Evolutionary conservation across 2,113 vertebrate species (phyloP).

Genomic region (Phyllostomus discolor): DNA sequence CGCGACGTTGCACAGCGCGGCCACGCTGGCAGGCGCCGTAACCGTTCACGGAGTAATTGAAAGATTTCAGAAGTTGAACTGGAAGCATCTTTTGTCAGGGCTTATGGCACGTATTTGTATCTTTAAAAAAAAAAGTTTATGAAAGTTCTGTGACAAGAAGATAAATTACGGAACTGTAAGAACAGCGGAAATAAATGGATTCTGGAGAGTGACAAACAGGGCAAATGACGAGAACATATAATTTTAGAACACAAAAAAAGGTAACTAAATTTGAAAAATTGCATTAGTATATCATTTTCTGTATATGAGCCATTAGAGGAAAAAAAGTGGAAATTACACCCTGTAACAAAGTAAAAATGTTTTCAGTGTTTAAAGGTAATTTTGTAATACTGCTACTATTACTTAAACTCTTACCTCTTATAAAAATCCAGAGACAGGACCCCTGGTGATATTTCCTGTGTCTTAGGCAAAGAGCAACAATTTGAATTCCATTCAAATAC

Average conservation of each 20-base stretch:
- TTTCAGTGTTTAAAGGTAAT: conserved; percentile 91
- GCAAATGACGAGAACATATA: conserved; percentile 80
- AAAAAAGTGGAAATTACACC: conserved; percentile 88
- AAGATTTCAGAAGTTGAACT: conserved; percentile 83
- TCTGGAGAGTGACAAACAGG: conserved; percentile 85
- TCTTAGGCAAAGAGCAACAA: conserved; percentile 93
- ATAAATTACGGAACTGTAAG: conserved; percentile 81
- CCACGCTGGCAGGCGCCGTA: conserved; percentile 71
- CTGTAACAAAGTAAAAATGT: conserved; percentile 91
- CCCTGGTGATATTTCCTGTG: conserved; percentile 94
- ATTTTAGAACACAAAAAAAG: conserved; percentile 86
- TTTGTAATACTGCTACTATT: conserved; percentile 96
- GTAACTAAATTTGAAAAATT: conserved; percentile 88
- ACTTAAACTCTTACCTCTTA: conserved; percentile 97
- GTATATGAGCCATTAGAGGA: conserved; percentile 86
- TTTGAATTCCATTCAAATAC: conserved; percentile 95
- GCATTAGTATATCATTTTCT: conserved; percentile 88
- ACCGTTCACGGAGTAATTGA: conserved; percentile 81
- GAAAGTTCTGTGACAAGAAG: conserved; percentile 85
- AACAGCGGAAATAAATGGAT: conserved; percentile 83
- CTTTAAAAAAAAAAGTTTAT: conserved; percentile 77
- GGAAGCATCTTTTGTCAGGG: conserved; percentile 81
- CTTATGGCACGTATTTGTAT: conserved; percentile 79
- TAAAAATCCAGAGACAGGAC: conserved; percentile 94
- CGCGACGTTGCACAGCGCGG: conserved; percentile 69